Percentiles rank a stretch among this genome's conserved stretches.
Evolutionary conservation across 2,888 invertebrate genomes (phyloP).

Genomic region (Byasa hedistus): DNA sequence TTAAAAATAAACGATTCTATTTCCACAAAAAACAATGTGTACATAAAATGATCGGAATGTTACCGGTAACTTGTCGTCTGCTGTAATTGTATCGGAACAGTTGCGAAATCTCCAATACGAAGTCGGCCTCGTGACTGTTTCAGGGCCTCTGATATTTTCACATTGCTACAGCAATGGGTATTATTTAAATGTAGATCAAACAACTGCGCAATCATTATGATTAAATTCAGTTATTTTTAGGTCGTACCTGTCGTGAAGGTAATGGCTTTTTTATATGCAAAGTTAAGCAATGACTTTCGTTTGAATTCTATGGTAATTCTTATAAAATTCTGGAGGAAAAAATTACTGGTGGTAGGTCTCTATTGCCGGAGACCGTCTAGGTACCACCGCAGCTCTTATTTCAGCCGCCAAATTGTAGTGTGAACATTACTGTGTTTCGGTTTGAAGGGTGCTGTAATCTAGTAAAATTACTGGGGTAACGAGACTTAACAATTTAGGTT

Average conservation of each 20-base stretch:
- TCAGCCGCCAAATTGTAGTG: too few relatives aligned
- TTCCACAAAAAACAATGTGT: background rate
- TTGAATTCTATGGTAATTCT: background rate
- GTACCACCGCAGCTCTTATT: too few relatives aligned
- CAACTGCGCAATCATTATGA: constrained; percentile 37
- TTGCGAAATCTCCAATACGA: constrained; percentile 34
- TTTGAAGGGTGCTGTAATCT: too few relatives aligned
- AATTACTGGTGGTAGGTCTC: too few relatives aligned
- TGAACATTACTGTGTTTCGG: too few relatives aligned
- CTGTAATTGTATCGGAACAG: constrained; percentile 21
- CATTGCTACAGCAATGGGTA: constrained; percentile 20
- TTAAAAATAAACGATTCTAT: constrained; percentile 22
- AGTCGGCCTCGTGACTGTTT: constrained; percentile 50
- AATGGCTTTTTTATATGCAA: background rate
- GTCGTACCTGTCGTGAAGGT: background rate
- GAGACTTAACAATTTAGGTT: too few relatives aligned
- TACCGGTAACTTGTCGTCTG: constrained; percentile 17
- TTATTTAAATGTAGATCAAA: constrained; percentile 44
- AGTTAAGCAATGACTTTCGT: background rate
- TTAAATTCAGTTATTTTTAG: background rate
- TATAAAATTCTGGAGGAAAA: too few relatives aligned
- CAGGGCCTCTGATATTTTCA: constrained; percentile 43
- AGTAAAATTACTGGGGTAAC: too few relatives aligned
- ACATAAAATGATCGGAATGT: constrained; percentile 1
- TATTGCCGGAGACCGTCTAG: too few relatives aligned